Evolutionary conservation across 2,888 invertebrate species (phyloP).

Genomic region (Dioctria rufipes): DNA sequence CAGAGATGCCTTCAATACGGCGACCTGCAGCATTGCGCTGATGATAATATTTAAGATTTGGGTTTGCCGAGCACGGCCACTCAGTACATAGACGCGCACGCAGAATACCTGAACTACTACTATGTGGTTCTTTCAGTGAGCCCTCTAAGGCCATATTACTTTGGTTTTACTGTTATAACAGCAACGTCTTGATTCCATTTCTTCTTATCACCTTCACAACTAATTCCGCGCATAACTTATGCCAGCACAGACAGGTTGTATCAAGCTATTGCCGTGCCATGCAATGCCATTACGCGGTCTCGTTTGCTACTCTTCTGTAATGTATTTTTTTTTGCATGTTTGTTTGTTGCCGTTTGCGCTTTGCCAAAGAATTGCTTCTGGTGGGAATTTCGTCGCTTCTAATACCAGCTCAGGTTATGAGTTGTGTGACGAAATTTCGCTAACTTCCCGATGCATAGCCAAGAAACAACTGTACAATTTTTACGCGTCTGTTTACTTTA

Average conservation of each 20-base stretch:
- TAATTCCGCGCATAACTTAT: slow-evolving; percentile 33
- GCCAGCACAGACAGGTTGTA: not conserved
- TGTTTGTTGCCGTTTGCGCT: too few relatives aligned
- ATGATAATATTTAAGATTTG: too few relatives aligned
- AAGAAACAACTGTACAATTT: slow-evolving; percentile 39
- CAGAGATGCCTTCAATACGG: not conserved
- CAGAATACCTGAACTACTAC: not conserved
- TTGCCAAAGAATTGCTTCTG: not conserved
- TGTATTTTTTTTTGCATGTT: not conserved
- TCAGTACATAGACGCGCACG: not conserved
- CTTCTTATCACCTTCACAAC: slow-evolving; percentile 19
- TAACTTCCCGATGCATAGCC: slow-evolving; percentile 25
- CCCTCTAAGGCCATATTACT: not conserved
- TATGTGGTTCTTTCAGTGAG: not conserved
- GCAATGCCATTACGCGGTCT: not conserved
- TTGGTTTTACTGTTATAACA: slow-evolving; percentile 39
- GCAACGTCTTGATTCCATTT: slow-evolving; percentile 35
- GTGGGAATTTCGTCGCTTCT: not conserved
- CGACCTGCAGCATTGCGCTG: not conserved
- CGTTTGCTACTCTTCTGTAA: not conserved
- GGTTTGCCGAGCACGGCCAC: too few relatives aligned
- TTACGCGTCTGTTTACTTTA: not conserved
- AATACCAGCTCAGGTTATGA: not conserved
- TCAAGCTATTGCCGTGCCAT: not conserved
- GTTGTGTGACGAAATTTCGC: slow-evolving; percentile 19